A percentile compares a stretch with the other conserved stretches of the same genome.
Evolutionary conservation across 2,113 vertebrate genomes (phyloP).

Genomic region (Vicugna pacos): DNA sequence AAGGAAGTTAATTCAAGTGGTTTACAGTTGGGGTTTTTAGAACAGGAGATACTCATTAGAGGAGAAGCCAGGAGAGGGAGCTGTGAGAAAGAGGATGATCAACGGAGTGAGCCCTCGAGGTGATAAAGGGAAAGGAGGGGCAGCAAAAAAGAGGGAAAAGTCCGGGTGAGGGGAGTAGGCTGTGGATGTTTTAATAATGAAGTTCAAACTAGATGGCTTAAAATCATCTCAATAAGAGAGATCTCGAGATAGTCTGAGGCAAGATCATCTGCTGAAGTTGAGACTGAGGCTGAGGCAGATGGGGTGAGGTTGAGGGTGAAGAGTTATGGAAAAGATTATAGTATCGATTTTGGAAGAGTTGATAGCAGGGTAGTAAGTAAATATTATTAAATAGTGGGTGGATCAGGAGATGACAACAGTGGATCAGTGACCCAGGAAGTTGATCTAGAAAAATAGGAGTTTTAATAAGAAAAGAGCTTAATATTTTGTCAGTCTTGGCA

Average conservation of each 20-base stretch:
- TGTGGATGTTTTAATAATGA: not conserved
- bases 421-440: constrained; percentile 6
- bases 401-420: not conserved
- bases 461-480: constrained; percentile 17
- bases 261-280: constrained; percentile 22
- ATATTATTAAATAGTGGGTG: not conserved
- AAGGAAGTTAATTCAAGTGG: not conserved
- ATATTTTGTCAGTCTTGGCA: not conserved
- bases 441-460: constrained; percentile 22
- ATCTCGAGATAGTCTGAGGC: not conserved
- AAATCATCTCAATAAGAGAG: not conserved
- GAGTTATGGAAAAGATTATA: not conserved
- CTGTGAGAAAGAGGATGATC: not conserved
- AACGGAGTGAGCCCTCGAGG: not conserved
- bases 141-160: not conserved
- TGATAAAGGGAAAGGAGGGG: not conserved
- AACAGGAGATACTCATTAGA: not conserved
- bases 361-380: constrained; percentile 17
- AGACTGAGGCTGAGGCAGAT: constrained; percentile 16
- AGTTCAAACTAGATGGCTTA: not conserved
- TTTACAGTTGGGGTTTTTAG: not conserved
- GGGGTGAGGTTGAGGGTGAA: not conserved
- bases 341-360: not conserved
- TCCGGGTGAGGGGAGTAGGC: not conserved
- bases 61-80: constrained; percentile 33